Conservation (phyloP, 2,888 invertebrate species). For the Arge pagana region DNA sequence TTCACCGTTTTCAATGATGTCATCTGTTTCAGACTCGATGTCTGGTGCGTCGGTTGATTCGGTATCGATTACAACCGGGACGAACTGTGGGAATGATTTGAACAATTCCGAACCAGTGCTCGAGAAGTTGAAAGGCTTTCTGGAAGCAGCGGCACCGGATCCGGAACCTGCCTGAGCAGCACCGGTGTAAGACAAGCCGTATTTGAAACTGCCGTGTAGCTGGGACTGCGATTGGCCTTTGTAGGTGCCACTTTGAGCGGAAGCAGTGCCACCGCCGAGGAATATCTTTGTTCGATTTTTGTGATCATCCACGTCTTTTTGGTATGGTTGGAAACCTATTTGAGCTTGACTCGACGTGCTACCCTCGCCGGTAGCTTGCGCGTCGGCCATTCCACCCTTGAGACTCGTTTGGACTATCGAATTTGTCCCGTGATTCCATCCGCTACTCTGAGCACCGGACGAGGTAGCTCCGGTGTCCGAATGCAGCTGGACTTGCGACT, state of each 20-base stretch:
- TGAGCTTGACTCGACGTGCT: conserved; percentile 88
- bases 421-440: conserved; percentile 76
- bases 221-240: conserved; percentile 83
- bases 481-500: conserved; percentile 76
- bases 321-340: conserved; percentile 81
- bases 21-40: too few species aligned
- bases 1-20: neutral
- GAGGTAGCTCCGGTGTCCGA: conserved; percentile 77
- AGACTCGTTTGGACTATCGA: conserved; percentile 80
- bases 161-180: conserved; percentile 85
- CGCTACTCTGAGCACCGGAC: conserved; percentile 77
- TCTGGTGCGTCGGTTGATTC: conserved; percentile 1
- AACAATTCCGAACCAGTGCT: conserved; percentile 43
- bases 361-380: conserved; percentile 83
- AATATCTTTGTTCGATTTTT: conserved; percentile 64
- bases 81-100: conserved; percentile 42
- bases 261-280: conserved; percentile 77
- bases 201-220: conserved; percentile 79
- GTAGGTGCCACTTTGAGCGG: conserved; percentile 75
- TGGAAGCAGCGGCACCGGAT: conserved; percentile 50
- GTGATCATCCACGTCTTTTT: conserved; percentile 58
- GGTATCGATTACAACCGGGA: conserved; percentile 17
- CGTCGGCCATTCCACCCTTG: conserved; percentile 84
- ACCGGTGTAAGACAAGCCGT: conserved; percentile 77
- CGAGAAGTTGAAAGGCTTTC: conserved; percentile 50